These are phyloP conservation scores for Zaprionus nigranus DNA, from an alignment of 1,140 invertebrate species.

Conservation along the genomic window DNA sequence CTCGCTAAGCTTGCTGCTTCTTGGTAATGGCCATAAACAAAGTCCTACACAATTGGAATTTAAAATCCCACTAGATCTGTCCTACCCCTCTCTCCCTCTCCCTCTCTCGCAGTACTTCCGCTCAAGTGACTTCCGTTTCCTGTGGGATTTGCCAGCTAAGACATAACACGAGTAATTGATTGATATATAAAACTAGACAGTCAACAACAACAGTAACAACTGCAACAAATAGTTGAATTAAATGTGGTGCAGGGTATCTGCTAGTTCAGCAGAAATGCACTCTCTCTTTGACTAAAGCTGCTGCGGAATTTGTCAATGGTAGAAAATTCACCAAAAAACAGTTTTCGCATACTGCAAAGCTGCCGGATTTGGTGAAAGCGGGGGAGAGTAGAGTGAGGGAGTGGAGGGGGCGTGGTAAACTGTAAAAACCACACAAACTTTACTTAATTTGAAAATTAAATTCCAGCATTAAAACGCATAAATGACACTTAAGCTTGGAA, in stretches of 20 bases:
- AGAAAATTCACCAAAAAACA: slow-evolving; percentile 51
- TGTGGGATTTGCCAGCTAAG: not conserved
- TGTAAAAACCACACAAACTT: slow-evolving; percentile 58
- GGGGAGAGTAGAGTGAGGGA: slow-evolving; percentile 11
- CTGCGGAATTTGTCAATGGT: slow-evolving; percentile 51
- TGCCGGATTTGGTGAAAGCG: slow-evolving; percentile 32
- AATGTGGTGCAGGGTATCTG: not conserved
- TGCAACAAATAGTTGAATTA: not conserved
- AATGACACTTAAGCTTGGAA: slow-evolving; percentile 76
- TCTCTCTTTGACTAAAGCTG: not conserved
- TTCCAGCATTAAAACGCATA: slow-evolving; percentile 81
- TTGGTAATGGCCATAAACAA: slow-evolving; percentile 45
- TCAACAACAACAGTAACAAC: not conserved
- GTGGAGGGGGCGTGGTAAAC: not conserved
- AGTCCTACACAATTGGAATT: slow-evolving; percentile 57
- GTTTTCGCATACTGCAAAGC: slow-evolving; percentile 2
- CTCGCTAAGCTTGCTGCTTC: no score
- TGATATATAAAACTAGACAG: slow-evolving; percentile 55
- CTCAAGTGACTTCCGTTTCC: not conserved
- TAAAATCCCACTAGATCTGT: slow-evolving; percentile 54
- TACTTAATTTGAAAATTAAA: slow-evolving; percentile 83
- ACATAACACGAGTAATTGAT: slow-evolving; percentile 53
- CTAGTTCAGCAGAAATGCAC: not conserved
- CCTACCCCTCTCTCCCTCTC: not conserved
- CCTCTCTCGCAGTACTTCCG: not conserved